These are phyloP conservation scores for Onychomys leucogaster DNA, from an alignment of 2,797 vertebrate genomes.

Conservation along the genomic window DNA sequence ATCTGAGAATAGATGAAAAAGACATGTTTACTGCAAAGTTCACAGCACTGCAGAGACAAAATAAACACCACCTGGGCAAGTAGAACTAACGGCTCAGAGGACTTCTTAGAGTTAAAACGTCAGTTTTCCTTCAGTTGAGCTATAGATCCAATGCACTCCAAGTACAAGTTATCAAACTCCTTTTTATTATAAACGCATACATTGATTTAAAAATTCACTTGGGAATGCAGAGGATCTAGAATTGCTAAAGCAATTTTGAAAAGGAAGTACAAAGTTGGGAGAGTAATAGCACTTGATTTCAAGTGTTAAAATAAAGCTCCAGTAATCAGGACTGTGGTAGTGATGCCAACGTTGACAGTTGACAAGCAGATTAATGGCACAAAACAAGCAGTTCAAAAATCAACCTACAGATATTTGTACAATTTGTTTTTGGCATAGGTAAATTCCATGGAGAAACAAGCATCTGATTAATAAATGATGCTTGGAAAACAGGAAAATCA, in stretches of 20 bases:
- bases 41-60: neutral
- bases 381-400: neutral
- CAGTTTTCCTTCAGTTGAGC: neutral
- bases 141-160: neutral
- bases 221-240: slow-evolving; percentile 20
- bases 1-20: slow-evolving; percentile 6
- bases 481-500: neutral
- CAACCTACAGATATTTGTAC: neutral
- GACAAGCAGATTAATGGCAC: neutral
- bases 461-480: neutral
- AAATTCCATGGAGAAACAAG: neutral
- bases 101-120: neutral
- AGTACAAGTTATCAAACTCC: neutral
- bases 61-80: neutral
- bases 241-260: neutral
- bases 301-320: neutral
- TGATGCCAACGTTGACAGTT: neutral
- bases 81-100: neutral
- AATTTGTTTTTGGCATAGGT: neutral
- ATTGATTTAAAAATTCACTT: neutral
- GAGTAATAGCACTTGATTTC: neutral
- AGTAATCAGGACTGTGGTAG: neutral
- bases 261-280: neutral
- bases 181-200: neutral
- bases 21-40: neutral